phyloP scores from a whole-genome alignment of 2,888 invertebrate genomes.

The Mystacides longicornis region DNA sequence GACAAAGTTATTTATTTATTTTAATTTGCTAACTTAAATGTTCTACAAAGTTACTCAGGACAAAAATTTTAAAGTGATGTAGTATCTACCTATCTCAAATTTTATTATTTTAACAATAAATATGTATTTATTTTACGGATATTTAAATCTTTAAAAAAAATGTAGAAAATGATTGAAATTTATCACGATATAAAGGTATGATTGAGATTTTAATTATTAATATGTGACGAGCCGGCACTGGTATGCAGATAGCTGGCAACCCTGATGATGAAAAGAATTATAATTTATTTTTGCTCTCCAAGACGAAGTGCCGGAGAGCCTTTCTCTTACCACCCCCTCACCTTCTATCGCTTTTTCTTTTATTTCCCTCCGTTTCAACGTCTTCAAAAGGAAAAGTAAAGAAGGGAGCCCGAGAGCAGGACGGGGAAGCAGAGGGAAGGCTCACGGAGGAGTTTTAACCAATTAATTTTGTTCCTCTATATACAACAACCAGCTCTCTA shows the following conservation, averaged over 20 bases:
- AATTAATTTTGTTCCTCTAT: conserved; percentile 53
- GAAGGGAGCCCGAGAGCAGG: conserved; percentile 30
- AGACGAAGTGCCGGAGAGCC: conserved; percentile 49
- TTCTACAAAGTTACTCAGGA: too few species aligned
- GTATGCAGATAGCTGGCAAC: conserved; percentile 26
- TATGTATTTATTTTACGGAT: too few species aligned
- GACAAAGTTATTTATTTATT: too few species aligned
- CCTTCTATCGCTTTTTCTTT: conserved; percentile 38
- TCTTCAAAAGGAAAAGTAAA: conserved; percentile 48
- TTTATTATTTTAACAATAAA: too few species aligned
- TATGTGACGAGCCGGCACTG: conserved; percentile 28
- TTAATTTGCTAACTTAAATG: too few species aligned
- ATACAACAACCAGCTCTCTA: conserved; percentile 24
- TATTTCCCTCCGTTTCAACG: conserved; percentile 50
- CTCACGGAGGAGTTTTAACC: conserved; percentile 55
- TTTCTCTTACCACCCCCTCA: conserved; percentile 31
- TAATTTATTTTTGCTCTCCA: conserved; percentile 44
- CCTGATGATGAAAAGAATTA: conserved; percentile 39
- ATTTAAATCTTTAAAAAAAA: too few species aligned
- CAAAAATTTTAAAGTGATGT: too few species aligned
- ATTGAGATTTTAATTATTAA: too few species aligned
- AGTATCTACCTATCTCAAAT: too few species aligned
- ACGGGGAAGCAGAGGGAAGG: conserved; percentile 29
- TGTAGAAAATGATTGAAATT: too few species aligned
- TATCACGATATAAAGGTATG: too few species aligned